Conservation (phyloP, 2,888 invertebrate species). For the Phytoseiulus persimilis region DNA sequence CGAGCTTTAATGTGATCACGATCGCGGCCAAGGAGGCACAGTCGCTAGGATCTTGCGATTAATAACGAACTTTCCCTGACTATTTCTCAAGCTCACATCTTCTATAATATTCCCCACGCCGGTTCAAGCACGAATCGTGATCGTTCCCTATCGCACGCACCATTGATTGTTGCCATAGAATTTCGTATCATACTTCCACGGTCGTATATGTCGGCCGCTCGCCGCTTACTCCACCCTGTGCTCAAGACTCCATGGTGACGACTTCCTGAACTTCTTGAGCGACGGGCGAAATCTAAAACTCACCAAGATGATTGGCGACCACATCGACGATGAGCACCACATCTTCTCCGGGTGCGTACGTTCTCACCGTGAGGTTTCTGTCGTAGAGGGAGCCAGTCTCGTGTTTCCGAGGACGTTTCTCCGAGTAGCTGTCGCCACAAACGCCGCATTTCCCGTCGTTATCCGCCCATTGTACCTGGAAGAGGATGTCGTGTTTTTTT, state of each 20-base stretch:
- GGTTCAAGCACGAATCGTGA: too few relatives aligned
- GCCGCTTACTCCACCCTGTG: too few relatives aligned
- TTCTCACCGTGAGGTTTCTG: slow-evolving; percentile 12
- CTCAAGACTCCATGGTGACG: too few relatives aligned
- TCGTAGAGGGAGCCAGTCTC: slow-evolving; percentile 8
- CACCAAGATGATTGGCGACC: slow-evolving; percentile 34
- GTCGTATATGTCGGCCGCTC: too few relatives aligned
- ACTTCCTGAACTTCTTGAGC: too few relatives aligned
- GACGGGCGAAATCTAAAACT: background rate
- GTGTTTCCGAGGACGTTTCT: background rate
- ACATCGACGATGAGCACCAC: slow-evolving; percentile 21
- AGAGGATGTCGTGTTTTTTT: too few relatives aligned
- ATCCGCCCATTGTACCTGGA: slow-evolving; percentile 26
- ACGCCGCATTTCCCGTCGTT: slow-evolving; percentile 14
- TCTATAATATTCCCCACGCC: background rate
- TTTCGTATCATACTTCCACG: too few relatives aligned
- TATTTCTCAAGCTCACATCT: background rate
- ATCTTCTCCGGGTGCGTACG: slow-evolving; percentile 21
- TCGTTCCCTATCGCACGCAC: too few relatives aligned
- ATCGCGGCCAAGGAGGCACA: background rate
- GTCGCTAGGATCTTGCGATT: background rate
- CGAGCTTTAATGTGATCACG: background rate
- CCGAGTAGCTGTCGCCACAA: slow-evolving; percentile 19
- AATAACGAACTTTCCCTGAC: background rate
- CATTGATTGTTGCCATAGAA: too few relatives aligned